Base-by-base conservation (phyloP, 2,113 vertebrate species). In the Brienomyrus brachyistius region DNA sequence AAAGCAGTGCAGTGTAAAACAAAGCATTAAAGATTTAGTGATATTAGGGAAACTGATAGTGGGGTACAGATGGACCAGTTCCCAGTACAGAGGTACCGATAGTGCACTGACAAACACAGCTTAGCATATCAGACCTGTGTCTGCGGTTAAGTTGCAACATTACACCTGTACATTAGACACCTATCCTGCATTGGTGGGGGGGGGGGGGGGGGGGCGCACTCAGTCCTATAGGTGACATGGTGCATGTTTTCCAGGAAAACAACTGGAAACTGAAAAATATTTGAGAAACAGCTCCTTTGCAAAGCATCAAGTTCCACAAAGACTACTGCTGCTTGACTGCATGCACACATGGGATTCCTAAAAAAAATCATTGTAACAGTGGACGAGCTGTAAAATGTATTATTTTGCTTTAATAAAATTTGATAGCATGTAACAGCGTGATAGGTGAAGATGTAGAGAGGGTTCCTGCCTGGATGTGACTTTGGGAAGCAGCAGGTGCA, bases 401-500 rank as follows among this genome's bases (percentile, higher is more conserved):
- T 8, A 62, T 66, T 31, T 66, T 1, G 0, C 10, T 66, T 31
- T 11, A 66, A 27, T 31, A 66, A 4, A 27, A 66, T 66, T 27
- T 27, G 62, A 11, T 11, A 27, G 9, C 62, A 11, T 66, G 9
- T 66, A 66, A 10, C n/a, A 66, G 62, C 11, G 62, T 13, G 43
- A 27, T 21, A 77, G 48, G 48, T 50, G n/a, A 35, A 50, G 56
- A 47, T 19, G 82, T 66, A 90, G 90, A 66, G 90, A 40, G 19
- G 88, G 40, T 10, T 27, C 47, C 8, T n/a, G 89, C 86, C 50
- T 56, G 50, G 66, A 59, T 23, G 19, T 1, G 4, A 27, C 90
- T 90, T 90, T 74, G 66, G 45, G 85, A 90, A 92, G 83, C 88
- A 77, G 89, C 83, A 92, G 92, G 88, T 92, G 87, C 91, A 70